phyloP scores from a whole-genome alignment of 2,113 vertebrate genomes.

The Canis aureus region DNA sequence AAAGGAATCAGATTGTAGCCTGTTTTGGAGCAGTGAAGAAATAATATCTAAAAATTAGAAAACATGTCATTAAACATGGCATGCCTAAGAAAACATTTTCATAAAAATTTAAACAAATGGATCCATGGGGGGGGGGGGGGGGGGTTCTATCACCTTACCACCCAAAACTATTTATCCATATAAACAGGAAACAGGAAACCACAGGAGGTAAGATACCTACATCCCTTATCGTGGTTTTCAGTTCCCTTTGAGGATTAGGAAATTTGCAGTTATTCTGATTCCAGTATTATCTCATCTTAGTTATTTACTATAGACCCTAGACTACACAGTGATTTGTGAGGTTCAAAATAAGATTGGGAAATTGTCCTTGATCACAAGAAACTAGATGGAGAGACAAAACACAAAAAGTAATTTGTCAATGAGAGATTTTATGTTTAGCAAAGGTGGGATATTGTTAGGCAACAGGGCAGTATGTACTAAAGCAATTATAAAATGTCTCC shows the following conservation, averaged over 20 bases:
- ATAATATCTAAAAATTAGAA: conserved; percentile 8
- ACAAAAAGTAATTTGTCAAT: background rate
- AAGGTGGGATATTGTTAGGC: background rate
- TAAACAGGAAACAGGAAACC: conserved; percentile 32
- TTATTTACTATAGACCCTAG: background rate
- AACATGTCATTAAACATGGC: too few species aligned
- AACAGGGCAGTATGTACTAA: background rate
- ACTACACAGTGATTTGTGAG: background rate
- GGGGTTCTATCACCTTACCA: background rate
- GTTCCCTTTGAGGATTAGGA: background rate
- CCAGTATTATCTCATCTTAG: background rate
- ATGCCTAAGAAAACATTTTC: background rate
- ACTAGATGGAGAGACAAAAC: background rate
- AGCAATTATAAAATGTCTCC: background rate
- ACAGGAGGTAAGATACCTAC: background rate
- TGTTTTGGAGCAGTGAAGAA: conserved; percentile 19
- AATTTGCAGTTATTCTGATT: background rate
- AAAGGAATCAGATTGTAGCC: background rate
- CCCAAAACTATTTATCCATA: background rate
- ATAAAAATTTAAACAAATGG: conserved; percentile 2
- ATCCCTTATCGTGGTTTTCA: background rate
- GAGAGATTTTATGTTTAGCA: conserved; percentile 8
- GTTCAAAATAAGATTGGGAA: background rate
- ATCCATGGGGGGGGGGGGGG: too few species aligned
- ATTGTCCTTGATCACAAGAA: background rate